Evolutionary conservation across 2,113 vertebrate genomes (phyloP).

Genomic region (Glaucomys volans): DNA sequence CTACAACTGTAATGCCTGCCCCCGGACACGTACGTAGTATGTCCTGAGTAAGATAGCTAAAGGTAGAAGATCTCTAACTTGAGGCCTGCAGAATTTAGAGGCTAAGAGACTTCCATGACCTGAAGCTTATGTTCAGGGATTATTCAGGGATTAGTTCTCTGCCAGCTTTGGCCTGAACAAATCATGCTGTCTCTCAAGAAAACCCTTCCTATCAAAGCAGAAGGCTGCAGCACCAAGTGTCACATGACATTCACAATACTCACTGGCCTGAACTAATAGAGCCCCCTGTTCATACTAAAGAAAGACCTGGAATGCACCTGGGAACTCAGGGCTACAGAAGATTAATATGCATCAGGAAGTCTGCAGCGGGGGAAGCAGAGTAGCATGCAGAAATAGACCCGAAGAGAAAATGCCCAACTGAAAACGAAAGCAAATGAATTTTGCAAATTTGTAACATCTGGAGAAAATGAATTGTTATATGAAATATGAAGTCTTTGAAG

Average conservation of each 20-base stretch:
- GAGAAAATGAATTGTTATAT: not conserved
- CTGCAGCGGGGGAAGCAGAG: not conserved
- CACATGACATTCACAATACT: accelerated
- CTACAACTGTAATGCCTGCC: not conserved
- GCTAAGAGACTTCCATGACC: not conserved
- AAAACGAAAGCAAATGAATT: not conserved
- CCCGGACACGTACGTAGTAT: not conserved
- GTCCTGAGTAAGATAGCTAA: not conserved
- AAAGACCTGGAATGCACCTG: not conserved
- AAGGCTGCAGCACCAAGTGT: not conserved
- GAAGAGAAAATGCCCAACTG: not conserved
- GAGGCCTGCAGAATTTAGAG: not conserved
- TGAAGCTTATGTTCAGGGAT: not conserved
- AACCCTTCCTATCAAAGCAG: not conserved
- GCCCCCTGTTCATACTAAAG: not conserved
- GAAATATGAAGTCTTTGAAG: not conserved
- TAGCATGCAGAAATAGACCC: accelerated
- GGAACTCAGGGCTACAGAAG: not conserved
- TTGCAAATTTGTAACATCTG: not conserved
- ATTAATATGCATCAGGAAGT: not conserved
- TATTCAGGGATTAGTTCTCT: not conserved
- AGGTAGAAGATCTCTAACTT: not conserved
- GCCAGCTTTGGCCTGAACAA: not conserved
- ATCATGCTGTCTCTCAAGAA: not conserved
- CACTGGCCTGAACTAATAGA: not conserved